These are phyloP conservation scores for Saccostrea echinata DNA, from an alignment of 1,140 invertebrate genomes.

Conservation along the genomic window DNA sequence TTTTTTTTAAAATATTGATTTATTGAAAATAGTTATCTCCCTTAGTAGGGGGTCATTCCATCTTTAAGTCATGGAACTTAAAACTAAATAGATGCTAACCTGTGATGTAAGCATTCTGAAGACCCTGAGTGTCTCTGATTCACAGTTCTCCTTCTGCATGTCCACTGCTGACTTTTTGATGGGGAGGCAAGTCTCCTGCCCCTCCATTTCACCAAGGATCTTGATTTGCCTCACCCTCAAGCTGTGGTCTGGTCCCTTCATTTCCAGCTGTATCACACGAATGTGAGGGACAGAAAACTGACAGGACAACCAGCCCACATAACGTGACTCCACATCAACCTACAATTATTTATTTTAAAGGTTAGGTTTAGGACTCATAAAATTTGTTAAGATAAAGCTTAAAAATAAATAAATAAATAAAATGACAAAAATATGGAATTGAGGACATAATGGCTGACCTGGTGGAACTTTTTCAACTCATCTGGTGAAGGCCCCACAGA, in stretches of 20 bases:
- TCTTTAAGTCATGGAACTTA: no score
- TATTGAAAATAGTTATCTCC: no score
- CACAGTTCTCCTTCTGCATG: constrained; percentile 86
- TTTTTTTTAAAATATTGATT: no score
- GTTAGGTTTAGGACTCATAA: not conserved
- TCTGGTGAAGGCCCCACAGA: constrained; percentile 89
- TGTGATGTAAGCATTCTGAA: constrained; percentile 96
- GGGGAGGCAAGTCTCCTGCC: constrained; percentile 66
- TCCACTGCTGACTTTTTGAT: constrained; percentile 73
- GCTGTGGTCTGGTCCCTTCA: constrained; percentile 95
- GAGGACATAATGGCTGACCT: constrained; percentile 55
- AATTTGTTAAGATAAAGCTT: not conserved
- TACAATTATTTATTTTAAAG: constrained; percentile 73
- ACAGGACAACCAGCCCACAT: constrained; percentile 85
- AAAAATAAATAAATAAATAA: not conserved
- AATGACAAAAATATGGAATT: not conserved
- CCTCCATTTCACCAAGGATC: constrained; percentile 76
- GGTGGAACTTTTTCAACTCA: constrained; percentile 87
- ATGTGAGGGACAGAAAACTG: constrained; percentile 85
- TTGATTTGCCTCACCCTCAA: constrained; percentile 92
- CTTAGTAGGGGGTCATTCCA: no score
- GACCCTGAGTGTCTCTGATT: constrained; percentile 94
- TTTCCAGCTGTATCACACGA: constrained; percentile 85
- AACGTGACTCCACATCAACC: constrained; percentile 89
- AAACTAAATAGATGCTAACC: no score